Base-by-base conservation (phyloP, 2,888 invertebrate genomes). In the Parnassius orleans region DNA sequence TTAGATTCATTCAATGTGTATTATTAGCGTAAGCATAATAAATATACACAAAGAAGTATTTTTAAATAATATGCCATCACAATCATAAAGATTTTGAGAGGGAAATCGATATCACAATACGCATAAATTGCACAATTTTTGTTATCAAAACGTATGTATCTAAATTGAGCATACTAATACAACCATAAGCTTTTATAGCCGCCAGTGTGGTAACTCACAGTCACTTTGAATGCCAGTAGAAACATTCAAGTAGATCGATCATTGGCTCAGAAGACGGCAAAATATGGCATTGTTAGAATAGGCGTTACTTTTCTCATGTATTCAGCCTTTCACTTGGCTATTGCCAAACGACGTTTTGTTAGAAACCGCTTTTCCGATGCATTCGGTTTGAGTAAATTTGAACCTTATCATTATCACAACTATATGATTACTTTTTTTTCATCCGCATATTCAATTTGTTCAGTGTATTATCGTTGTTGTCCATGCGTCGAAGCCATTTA, bases 261-360 rank as follows among this genome's bases (percentile, higher is more conserved):
- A 89, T 79, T 76, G 74, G 80, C 76, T 79, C 78, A 82, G 84
- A 81, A 81, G 87, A 86, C 85, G 81, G 83, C 85, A 83, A 87
- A 87, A 86, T 87, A 84, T 86, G 78, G 86, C 83, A 90, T 90
- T 90, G 90, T 90, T 85, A 82, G 73, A 84, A 81, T 80, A 84
- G 82, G 86, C 86, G 86, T 85, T 81, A 81, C 82, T 85, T 88
- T 90, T 90, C 90, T 89, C 90, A 90, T 90, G 86, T 86, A 83
- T 78, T 73, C 77, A 76, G 81, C 90, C 90, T 90, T 90, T 90
- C 90, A 90, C 90, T 90, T 82, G 82, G 80, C 84, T 84, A 87
- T 87, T 86, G 86, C 86, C 84, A 85, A 87, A 87, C 83, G 77
- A 73, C 73, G 72, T 67, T 75, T 77, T 66, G 71, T 69, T 57